Evolutionary conservation across 2,113 vertebrate species (phyloP), one percentile per base, ranked within the genome.

Genomic region (Pangasianodon hypophthalmus): DNA sequence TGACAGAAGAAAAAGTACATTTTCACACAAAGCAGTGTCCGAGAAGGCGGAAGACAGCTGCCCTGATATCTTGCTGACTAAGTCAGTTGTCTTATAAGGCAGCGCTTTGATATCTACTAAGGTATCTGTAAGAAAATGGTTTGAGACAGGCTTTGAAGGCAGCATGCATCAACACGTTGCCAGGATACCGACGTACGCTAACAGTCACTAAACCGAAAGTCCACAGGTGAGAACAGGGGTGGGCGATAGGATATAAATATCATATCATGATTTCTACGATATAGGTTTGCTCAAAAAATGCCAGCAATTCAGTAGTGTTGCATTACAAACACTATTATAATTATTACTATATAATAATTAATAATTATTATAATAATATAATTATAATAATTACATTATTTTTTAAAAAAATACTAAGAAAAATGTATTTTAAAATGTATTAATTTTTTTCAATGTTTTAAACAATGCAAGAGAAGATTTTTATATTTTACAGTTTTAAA

Each of bases 1-100:
- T 67, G 46, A 54, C 13, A 67, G 83, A 50, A 96, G 96, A 96
- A 96, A 97, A 96, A 95, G 95, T 96, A 96, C 96, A 96, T 96
- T 95, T 96, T 91, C 95, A 46, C 37, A 84, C 82, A 48, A 73
- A 48, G 58, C 79, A 93, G 94, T 58, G 52, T 58, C 52, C 54
- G n/a, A 84, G 54, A 83, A 83, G 4, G 54, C 4, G 37, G 54
- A 44, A 60, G 9, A 3, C 32, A 58, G 54, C 52, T 41, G 29
- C 48, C 14, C 29, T 80, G 14, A 54, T 32, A 7, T 54, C 50
- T 81, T 54, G 48, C 79, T 80, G 29, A 29, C 77, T 56, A 37
- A 56, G 52, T 37, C 50, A 0, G 80, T 58, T 32, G n/a, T 21
- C 10, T 60, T 41, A 37, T 32, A 41, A 83, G 19, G 81, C 50